Evolutionary conservation across 2,113 vertebrate genomes (phyloP).

Genomic region (Oxyura jamaicensis): DNA sequence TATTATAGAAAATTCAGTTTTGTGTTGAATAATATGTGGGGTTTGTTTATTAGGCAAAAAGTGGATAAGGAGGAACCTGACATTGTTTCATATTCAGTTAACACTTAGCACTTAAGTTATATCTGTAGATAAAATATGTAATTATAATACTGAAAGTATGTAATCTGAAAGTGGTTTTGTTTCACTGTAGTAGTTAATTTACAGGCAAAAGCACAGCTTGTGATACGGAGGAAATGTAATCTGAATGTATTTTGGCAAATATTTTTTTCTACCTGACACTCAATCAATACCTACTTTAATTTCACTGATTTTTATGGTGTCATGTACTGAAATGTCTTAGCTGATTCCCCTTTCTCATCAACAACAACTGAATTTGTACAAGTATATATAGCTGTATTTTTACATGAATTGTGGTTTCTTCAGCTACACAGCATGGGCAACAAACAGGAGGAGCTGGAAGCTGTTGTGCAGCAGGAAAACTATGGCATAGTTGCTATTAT

Average conservation of each 20-base stretch:
- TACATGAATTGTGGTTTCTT: neutral
- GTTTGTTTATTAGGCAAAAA: neutral
- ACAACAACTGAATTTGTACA: neutral
- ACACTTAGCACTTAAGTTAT: neutral
- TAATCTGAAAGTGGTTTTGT: neutral
- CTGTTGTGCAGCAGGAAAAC: too few species aligned
- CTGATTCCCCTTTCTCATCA: neutral
- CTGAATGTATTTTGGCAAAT: neutral
- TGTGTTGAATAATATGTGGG: neutral
- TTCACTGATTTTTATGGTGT: neutral
- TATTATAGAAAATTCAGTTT: neutral
- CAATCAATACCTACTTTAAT: neutral
- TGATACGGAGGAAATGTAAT: neutral
- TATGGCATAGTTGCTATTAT: too few species aligned
- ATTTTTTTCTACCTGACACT: neutral
- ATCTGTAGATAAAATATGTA: neutral
- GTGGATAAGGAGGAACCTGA: neutral
- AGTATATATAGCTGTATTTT: neutral
- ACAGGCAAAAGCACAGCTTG: neutral
- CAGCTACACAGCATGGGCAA: neutral
- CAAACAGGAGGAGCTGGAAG: too few species aligned
- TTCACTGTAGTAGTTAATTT: neutral
- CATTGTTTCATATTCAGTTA: neutral
- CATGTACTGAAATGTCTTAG: rapidly evolving
- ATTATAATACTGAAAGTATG: neutral